Conservation (phyloP, 2,888 invertebrate species). For the Aphrophora alni region DNA sequence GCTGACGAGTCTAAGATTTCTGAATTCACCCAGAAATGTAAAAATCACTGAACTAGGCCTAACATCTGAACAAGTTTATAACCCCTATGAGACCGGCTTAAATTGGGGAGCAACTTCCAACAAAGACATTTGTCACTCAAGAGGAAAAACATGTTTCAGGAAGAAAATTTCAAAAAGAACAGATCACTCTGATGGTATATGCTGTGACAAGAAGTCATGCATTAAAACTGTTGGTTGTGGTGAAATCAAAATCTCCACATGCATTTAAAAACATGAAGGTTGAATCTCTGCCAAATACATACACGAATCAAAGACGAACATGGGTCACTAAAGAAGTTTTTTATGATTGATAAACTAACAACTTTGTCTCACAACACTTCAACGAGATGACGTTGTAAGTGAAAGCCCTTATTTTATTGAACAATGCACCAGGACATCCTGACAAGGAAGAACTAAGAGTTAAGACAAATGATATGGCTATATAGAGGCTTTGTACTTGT, state of each 20-base stretch:
- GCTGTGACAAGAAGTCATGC: not conserved
- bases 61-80: not conserved
- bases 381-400: too few species aligned
- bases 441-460: not conserved
- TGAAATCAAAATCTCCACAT: not conserved
- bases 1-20: constrained; percentile 4
- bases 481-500: constrained; percentile 8
- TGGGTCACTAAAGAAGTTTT: constrained; percentile 10
- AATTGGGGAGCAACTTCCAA: constrained; percentile 15
- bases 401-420: not conserved
- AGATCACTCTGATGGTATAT: not conserved
- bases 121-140: constrained; percentile 14
- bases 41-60: not conserved
- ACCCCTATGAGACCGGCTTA: not conserved
- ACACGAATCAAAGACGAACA: not conserved
- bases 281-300: not conserved
- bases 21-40: not conserved
- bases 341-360: not conserved
- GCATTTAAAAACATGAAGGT: constrained; percentile 10
- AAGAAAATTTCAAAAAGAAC: constrained; percentile 2
- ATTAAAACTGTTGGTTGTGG: not conserved
- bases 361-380: not conserved
- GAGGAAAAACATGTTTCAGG: not conserved
- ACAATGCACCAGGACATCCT: not conserved
- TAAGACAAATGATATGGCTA: not conserved